Base-by-base conservation (phyloP, 2,113 vertebrate genomes). In the Egretta garzetta region DNA sequence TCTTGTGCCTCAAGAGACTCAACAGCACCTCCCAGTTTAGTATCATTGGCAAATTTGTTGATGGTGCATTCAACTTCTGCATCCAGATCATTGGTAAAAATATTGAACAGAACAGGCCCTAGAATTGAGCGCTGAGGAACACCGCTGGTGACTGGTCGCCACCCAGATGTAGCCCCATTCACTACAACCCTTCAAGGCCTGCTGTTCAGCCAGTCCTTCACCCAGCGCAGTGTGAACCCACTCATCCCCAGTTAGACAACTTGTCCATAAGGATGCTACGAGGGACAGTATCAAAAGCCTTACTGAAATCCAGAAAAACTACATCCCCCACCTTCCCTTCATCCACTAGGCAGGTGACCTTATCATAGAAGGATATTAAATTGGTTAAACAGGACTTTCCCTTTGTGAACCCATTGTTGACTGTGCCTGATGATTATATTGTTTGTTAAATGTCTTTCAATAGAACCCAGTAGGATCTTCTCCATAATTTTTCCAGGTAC, bases 131-230 rank as follows among this genome's bases (percentile, higher is more conserved):
- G 21, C 14, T 58, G 30, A 58, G 35, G 26, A 74, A 32, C 18
- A 52, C n/a, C 0, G 2, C 60, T 74, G 60, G 26, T 81, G 52
- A 67, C 26, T 1, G 0, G 45, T 45, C 1, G 3, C 70, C 12
- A 35, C 24, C 14, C n/a, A 14, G 33, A 14, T 22, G 43, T 23
- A 64, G 33, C 62, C 33, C 12, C 24, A 4, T 70, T 68, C 17
- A 63, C 30, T 68, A 32, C 53, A 86, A 13, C 9, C 10, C 6
- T 55, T 64, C 2, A 1, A 68, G 23, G 30, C 52, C 21, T 86
- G 55, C 37, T 3, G 2, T 82, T 49, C n/a, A 35, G 21, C 19
- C 26, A 67, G 30, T 68, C 88, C 58, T 88, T 72, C 32, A 43
- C 6, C 23, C 27, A 53, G 33, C 18, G 30, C 5, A 5, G 39